Percentiles rank a stretch among this genome's conserved stretches.
Conservation (phyloP, 2,888 invertebrate species). For the Megaustenia siamemsis region DNA sequence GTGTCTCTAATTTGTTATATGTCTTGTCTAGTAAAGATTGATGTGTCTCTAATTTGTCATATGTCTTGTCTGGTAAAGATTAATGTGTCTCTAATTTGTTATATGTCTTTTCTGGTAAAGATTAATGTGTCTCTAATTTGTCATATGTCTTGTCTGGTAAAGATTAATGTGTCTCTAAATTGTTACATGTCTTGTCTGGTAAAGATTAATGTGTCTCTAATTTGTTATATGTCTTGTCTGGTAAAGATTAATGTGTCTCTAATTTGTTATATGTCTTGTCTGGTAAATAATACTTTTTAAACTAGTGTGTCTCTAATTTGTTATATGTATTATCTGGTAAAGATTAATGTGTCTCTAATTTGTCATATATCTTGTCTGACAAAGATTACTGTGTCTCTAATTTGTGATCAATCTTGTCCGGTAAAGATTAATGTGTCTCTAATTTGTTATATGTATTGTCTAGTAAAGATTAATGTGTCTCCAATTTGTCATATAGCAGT, state of each 20-base stretch:
- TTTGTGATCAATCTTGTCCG: no score
- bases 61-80: slow-evolving; percentile 66
- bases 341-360: no score
- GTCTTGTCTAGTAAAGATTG: slow-evolving; percentile 70
- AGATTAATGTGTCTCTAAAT: slow-evolving; percentile 80
- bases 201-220: slow-evolving; percentile 80
- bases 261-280: neutral
- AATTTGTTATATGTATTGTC: no score
- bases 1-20: slow-evolving; percentile 72
- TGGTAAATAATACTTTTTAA: no score
- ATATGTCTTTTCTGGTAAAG: slow-evolving; percentile 57
- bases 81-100: slow-evolving; percentile 76
- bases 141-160: neutral
- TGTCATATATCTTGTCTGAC: no score
- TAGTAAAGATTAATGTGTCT: no score
- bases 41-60: slow-evolving; percentile 75
- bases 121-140: slow-evolving; percentile 79
- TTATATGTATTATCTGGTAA: no score
- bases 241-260: slow-evolving; percentile 80
- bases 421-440: no score
- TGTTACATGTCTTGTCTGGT: neutral
- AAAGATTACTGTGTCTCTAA: no score
- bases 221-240: neutral
- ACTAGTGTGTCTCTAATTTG: no score
- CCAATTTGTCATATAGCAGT: no score